Evolutionary conservation across 2,888 invertebrate genomes (phyloP), one percentile per base, ranked within the genome.

Genomic region (Thymelicus acteon): DNA sequence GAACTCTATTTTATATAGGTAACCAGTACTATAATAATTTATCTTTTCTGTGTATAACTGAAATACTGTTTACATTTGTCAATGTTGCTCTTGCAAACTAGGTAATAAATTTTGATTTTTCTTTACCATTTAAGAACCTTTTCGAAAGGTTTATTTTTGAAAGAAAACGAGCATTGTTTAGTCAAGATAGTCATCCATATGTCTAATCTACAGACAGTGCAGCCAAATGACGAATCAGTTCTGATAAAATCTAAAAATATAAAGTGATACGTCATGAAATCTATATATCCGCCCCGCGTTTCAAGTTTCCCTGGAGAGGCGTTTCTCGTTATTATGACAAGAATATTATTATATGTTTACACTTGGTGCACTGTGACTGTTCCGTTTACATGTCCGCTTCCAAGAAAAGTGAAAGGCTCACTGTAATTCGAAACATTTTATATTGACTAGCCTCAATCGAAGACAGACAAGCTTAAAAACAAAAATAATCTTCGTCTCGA

Each of bases 1-100:
- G 71, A 62, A 48, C 15, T 37, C 37, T 58, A 10, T 44, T 10
- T 72, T 74, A 67, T 60, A n/a, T n/a, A n/a, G n/a, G 60, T 68
- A 75, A 62, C 15, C 61, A 49, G 15, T 15, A 19, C 19, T 19
- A 19, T 19, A 19, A 19, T 19, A 19, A 19, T 19, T 19, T 19
- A 19, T 19, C 0, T 19, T 1, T 19, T 19, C 19, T 19, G 19
- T 19, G 19, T 19, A 19, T 19, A 19, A 19, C 1, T 7, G 7
- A 44, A 44, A 44, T 10, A 1, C 10, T 44, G 44, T 44, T 44
- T 44, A 10, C 8, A 44, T 8, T 44, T 44, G 0, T 44, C 44
- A 8, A 44, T 2, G 44, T 44, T 44, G 44, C 7, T 7, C 44
- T 7, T 44, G 7, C 8, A 44, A 7, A 8, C 44, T 44, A 44